Evolutionary conservation across 2,797 vertebrate genomes (phyloP), one percentile per base, ranked within the genome.

Genomic region (Caiman crocodilus): DNA sequence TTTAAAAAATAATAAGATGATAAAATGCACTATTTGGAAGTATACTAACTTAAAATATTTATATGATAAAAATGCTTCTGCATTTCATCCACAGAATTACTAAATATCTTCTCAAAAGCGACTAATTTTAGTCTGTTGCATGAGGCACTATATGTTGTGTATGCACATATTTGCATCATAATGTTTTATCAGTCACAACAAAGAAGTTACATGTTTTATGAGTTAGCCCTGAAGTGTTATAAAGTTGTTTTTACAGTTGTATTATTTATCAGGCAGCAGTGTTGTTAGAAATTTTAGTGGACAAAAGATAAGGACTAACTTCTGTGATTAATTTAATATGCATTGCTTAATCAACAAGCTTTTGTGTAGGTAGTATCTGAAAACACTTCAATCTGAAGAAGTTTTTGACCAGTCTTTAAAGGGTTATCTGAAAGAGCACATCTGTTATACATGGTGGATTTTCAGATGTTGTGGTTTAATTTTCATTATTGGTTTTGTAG

Each of bases 401-500:
- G 81, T 56, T 83, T 6, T 64, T 88, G 60, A 4, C 1, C 5
- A 87, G 20, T 59, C 86, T 94, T 91, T 90, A 56, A 50, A 71
- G 30, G 57, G 8, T 84, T 79, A 74, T 79, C 30, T 7, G 5
- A 76, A 60, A 88, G 23, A 79, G 58, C 56, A 15, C 65, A 76
- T 80, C 10, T 59, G n/a, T 79, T 64, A 81, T 74, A 84, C 63
- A 92, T 85, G 15, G 18, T 35, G 92, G 30, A 32, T 85, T 92
- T 89, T 95, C 32, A 69, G 76, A 88, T 92, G 90, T 92, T 90
- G 50, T 86, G 61, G 6, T 25, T 15, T 93, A 85, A 76, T 82
- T 92, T 94, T 97, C 93, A 84, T 80, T 96, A 58, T 91, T 76
- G 69, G 10, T 23, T 23, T 95, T 78, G 13, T 85, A 87, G 80